A percentile compares a stretch with the other conserved stretches of the same genome.
phyloP scores from a whole-genome alignment of 2,113 vertebrate species.

The Mirza zaza region DNA sequence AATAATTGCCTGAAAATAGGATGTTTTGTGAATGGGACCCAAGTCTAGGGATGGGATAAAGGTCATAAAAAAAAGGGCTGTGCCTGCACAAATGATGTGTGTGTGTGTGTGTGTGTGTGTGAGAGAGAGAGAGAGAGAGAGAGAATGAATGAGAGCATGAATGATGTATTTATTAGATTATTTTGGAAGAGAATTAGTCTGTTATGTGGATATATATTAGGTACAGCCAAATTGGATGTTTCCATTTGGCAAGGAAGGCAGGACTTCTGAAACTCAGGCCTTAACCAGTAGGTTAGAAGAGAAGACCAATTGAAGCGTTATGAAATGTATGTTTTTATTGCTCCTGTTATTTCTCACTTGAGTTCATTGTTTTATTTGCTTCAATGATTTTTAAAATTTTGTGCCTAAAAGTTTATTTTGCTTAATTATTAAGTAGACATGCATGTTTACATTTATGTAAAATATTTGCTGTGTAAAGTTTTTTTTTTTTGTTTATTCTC shows the following conservation, averaged over 20 bases:
- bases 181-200: slow-evolving; percentile 58
- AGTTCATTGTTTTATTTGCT: slow-evolving; percentile 52
- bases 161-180: slow-evolving; percentile 72
- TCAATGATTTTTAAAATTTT: slow-evolving; percentile 73
- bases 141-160: not conserved
- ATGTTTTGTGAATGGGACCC: not conserved
- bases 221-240: slow-evolving; percentile 58
- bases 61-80: not conserved
- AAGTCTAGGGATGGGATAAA: not conserved
- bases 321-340: slow-evolving; percentile 51
- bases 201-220: slow-evolving; percentile 38
- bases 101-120: no score
- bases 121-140: not conserved
- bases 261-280: slow-evolving; percentile 59
- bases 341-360: slow-evolving; percentile 41
- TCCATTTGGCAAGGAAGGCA: slow-evolving; percentile 52
- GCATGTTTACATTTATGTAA: slow-evolving; percentile 75
- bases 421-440: slow-evolving; percentile 71
- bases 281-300: slow-evolving; percentile 58
- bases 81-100: not conserved
- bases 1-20: not conserved
- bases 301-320: slow-evolving; percentile 48
- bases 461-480: slow-evolving; percentile 69
- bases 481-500: slow-evolving; percentile 58
- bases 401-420: slow-evolving; percentile 72